Evolutionary conservation across 1,140 invertebrate species (phyloP).

Genomic region (Cryptotermes secundus): DNA sequence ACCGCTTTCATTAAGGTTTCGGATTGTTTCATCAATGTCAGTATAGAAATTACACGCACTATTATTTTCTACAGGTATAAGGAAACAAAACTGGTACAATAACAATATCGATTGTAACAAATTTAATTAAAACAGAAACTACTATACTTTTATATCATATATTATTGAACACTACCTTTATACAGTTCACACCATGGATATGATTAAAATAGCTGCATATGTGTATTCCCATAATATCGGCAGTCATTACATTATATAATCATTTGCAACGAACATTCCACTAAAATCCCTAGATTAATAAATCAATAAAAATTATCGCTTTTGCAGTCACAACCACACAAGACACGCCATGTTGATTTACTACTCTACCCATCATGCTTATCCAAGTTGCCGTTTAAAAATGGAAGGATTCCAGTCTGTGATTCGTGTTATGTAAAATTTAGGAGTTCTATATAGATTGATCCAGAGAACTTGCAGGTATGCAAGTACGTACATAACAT

Average conservation of each 20-base stretch:
- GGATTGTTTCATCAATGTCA: no score
- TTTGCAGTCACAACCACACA: neutral
- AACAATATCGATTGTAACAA: no score
- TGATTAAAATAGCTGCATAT: neutral
- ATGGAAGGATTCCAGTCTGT: neutral
- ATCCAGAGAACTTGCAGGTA: no score
- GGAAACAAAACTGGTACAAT: no score
- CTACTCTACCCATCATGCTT: constrained; percentile 1
- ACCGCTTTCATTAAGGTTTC: no score
- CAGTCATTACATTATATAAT: neutral
- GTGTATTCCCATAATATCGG: neutral
- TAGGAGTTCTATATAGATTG: no score
- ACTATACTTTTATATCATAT: neutral
- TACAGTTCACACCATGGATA: neutral
- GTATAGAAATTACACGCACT: no score
- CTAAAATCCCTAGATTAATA: neutral
- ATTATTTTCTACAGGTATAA: no score
- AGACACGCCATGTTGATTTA: neutral
- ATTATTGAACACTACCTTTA: neutral
- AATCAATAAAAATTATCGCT: constrained; percentile 9
- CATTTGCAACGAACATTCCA: constrained; percentile 10
- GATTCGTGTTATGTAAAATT: no score
- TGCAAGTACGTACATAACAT: no score
- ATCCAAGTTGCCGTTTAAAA: neutral
- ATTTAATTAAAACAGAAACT: neutral